Base-by-base conservation (phyloP, 2,113 vertebrate genomes). In the Atractosteus spatula region DNA sequence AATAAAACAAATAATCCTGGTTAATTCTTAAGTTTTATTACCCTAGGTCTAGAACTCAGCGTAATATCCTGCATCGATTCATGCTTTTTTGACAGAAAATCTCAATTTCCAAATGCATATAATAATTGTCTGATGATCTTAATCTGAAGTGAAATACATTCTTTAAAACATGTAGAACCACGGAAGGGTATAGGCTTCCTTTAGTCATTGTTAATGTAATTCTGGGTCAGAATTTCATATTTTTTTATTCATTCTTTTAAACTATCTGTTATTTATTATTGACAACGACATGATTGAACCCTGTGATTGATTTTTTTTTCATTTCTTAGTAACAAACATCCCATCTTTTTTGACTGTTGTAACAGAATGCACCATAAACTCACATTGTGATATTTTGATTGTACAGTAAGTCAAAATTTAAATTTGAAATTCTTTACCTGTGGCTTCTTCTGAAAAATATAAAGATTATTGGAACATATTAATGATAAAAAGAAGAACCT, bases 161-260 rank as follows among this genome's bases (percentile, higher is more conserved):
- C 88, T 91, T 88, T 90, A 88, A 83, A 89, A 87, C 87, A 77
- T 87, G 87, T 86, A 89, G 43, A 86, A 8, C 88, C 87, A 88
- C 91, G 92, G 88, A 87, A 90, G 85, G 89, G 88, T 90, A 92
- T 91, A 89, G 92, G 90, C 85, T 90, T 86, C 86, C 85, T 88
- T 89, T 89, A 85, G 87, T 84, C 88, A 82, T 89, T 85, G 88
- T 93, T 91, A 92, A 89, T 89, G 91, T 91, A 91, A 92, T 80
- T 85, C 83, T 86, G 87, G 88, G 91, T 92, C 92, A 92, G 89
- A 91, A 92, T 91, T 90, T 89, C 90, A 92, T 89, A 92, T 91
- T 88, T 82, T 75, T 83, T 72, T 78, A 73, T 78, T 84, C 80
- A 81, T 88, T 74, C 71, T 79, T 79, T 88, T 82, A 87, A 29